Conservation (phyloP, 1,140 invertebrate species). For the Caenorhabditis latens region DNA sequence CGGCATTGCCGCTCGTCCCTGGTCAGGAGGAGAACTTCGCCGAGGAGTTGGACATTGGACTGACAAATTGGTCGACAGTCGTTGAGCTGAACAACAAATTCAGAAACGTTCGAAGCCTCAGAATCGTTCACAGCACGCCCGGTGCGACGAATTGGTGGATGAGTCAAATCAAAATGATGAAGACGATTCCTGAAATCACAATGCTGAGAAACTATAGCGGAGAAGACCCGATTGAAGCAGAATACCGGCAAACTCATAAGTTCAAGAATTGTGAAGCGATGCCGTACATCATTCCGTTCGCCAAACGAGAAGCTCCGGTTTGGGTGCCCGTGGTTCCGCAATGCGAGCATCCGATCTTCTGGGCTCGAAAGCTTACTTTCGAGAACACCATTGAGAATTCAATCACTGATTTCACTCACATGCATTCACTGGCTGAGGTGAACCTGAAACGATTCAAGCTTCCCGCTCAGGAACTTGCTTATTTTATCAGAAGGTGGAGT, state of each 20-base stretch:
- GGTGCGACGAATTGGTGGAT: not conserved
- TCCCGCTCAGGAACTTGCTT: not conserved
- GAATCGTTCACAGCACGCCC: not conserved
- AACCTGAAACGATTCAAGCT: not conserved
- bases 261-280: not conserved
- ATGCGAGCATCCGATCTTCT: constrained; percentile 17
- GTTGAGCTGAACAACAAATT: not conserved
- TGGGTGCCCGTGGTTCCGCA: not conserved
- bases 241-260: not conserved
- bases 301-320: not conserved
- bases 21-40: not conserved
- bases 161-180: not conserved
- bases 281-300: not conserved
- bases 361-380: not conserved
- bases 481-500: not conserved
- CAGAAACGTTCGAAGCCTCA: not conserved
- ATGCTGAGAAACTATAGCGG: not conserved
- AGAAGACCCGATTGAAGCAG: not conserved
- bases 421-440: not conserved
- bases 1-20: too few relatives aligned
- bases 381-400: not conserved
- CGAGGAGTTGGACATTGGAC: not conserved
- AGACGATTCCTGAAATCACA: constrained; percentile 11
- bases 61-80: not conserved
- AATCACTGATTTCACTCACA: not conserved